Evolutionary conservation across 1,140 invertebrate genomes (phyloP).

Genomic region (Caenorhabditis brenneri): DNA sequence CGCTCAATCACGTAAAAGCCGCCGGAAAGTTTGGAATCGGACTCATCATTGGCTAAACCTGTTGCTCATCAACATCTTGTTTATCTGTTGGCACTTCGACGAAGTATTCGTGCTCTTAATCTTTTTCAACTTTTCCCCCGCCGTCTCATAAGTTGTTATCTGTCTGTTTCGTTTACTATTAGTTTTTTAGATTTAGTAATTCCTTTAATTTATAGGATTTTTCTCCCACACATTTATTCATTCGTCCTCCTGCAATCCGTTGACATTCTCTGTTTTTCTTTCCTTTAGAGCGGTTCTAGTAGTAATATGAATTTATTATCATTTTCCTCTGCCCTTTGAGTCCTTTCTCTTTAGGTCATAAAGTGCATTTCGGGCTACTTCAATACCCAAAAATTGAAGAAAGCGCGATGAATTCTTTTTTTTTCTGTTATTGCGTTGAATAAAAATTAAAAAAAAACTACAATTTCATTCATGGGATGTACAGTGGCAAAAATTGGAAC

Average conservation of each 20-base stretch:
- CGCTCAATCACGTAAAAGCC: constrained; percentile 81
- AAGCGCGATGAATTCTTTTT: not conserved
- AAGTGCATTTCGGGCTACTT: constrained; percentile 14
- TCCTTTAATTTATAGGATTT: constrained; percentile 30
- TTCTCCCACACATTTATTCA: not conserved
- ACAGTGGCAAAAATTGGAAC: not conserved
- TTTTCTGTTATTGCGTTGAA: not conserved
- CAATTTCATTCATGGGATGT: not conserved
- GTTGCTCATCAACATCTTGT: constrained; percentile 1
- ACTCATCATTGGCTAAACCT: constrained; percentile 71
- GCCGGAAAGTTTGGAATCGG: constrained; percentile 73
- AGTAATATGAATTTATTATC: constrained; percentile 37
- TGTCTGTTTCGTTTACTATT: not conserved
- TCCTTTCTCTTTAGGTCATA: not conserved
- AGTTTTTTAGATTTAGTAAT: constrained; percentile 8
- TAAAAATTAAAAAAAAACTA: not conserved
- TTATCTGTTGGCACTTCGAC: constrained; percentile 1
- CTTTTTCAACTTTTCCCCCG: not conserved
- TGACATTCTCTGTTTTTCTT: not conserved
- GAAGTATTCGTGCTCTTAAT: constrained; percentile 1
- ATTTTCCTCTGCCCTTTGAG: not conserved
- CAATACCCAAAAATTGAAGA: not conserved
- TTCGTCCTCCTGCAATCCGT: not conserved
- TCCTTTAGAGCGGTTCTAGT: constrained; percentile 15
- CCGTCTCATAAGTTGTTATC: constrained; percentile 6